A percentile compares a stretch with the other conserved stretches of the same genome.
Evolutionary conservation across 2,797 vertebrate species (phyloP).

Genomic region (Cheirogaleus major): DNA sequence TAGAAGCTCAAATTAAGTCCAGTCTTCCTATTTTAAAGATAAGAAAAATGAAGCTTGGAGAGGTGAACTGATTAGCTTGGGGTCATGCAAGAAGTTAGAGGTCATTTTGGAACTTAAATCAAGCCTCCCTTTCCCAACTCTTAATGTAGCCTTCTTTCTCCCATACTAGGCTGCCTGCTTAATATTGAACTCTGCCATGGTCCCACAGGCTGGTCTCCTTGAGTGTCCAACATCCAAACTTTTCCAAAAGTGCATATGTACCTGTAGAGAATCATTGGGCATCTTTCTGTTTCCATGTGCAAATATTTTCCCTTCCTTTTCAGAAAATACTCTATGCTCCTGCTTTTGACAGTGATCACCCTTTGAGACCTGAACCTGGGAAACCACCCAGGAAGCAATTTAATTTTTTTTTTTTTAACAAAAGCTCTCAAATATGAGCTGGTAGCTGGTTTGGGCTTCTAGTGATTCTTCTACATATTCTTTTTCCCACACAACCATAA

Average conservation of each 20-base stretch:
- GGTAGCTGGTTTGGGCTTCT: background rate
- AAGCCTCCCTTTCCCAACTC: background rate
- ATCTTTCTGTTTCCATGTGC: background rate
- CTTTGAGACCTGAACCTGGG: background rate
- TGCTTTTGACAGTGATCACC: background rate
- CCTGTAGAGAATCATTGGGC: background rate
- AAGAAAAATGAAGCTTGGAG: background rate
- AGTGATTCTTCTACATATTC: background rate
- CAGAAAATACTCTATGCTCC: background rate
- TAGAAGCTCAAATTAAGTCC: background rate
- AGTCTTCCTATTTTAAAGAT: background rate
- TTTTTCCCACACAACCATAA: conserved; percentile 31
- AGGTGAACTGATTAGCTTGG: too few species aligned
- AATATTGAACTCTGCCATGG: fast-evolving
- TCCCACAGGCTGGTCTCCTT: background rate
- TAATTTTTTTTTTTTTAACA: background rate
- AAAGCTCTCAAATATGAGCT: background rate
- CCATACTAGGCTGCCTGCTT: background rate
- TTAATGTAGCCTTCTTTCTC: background rate
- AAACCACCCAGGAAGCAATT: background rate
- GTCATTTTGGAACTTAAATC: background rate
- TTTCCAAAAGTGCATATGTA: background rate
- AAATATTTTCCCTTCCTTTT: background rate
- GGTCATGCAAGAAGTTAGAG: background rate
- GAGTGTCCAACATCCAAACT: background rate